Evolutionary conservation across 1,140 invertebrate species (phyloP), one percentile per base, ranked within the genome.

Genomic region (Centruroides sculpturatus): DNA sequence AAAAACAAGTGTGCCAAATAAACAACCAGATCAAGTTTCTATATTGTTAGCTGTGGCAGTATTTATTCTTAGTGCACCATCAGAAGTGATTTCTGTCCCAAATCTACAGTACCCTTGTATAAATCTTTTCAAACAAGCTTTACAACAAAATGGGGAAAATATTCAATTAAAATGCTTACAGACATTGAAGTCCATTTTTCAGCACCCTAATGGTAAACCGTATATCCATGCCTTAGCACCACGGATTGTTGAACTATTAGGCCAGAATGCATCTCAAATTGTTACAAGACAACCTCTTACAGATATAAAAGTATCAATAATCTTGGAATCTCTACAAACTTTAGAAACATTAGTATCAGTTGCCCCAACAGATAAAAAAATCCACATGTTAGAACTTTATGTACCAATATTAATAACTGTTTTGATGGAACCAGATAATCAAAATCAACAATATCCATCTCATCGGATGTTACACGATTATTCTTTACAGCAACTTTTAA

Each of bases 91-190:
- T 9, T 77, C 80, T 47, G 82, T 85, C 8, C 83, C 85, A 3
- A 86, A 89, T 68, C 73, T 98, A 41, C 87, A 91, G 71, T 91
- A 89, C 76, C 92, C 92, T 3, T 92, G 89, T 69, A 88, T 96
- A 64, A 93, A 96, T 77, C 84, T 95, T 66, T 92, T 95, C 71
- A 80, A 87, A 55, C 86, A 90, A 66, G 87, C 88, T 67, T 81
- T 96, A 63, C 85, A 92, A 69, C 86, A 83, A 12, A 73, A 80
- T 8, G 82, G 85, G 72, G 75, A 83, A 48, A 75, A 86, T 80
- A 79, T 89, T 0, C 82, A 81, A 71, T 69, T 89, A 34, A 87
- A 87, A 71, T 87, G 86, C 68, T 79, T 90, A 36, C 85, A 89
- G 73, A 85, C 84, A 1, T 74, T 90, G 9, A 79, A 79, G 64